Percentiles rank a stretch among this genome's conserved stretches.
Conservation (phyloP, 2,888 invertebrate species). For the Allygus modestus region DNA sequence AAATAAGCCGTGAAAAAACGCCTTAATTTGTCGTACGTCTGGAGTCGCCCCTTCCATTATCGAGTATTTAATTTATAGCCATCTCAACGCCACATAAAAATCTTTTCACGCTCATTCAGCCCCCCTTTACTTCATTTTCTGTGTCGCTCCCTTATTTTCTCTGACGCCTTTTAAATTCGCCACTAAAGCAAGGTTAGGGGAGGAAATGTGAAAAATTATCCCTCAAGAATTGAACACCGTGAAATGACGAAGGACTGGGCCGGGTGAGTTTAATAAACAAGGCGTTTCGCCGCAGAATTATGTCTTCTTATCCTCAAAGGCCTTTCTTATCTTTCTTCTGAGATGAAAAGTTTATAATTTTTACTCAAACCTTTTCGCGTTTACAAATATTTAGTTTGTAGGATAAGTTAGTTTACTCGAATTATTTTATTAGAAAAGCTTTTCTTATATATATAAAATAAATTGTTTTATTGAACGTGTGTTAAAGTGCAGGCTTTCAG, state of each 20-base stretch:
- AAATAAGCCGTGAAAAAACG: conserved; percentile 24
- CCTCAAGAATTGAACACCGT: conserved; percentile 26
- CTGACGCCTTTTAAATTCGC: background rate
- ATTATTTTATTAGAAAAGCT: too few species aligned
- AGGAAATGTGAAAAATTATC: conserved; percentile 58
- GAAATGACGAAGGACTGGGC: conserved; percentile 46
- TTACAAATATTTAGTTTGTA: too few species aligned
- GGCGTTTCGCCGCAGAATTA: conserved; percentile 59
- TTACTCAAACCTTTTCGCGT: too few species aligned
- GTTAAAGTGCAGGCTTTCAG: too few species aligned
- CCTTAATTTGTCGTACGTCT: conserved; percentile 40
- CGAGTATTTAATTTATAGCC: conserved; percentile 57
- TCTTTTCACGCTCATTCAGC: conserved; percentile 53
- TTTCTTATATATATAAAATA: too few species aligned
- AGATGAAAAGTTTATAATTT: background rate
- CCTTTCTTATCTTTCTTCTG: conserved; percentile 29
- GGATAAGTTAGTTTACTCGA: too few species aligned
- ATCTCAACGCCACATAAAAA: conserved; percentile 61
- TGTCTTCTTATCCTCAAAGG: conserved; percentile 50
- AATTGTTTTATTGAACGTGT: too few species aligned
- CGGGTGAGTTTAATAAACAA: conserved; percentile 50
- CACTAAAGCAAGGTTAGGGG: conserved; percentile 50
- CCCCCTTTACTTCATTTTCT: conserved; percentile 58
- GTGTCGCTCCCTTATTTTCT: conserved; percentile 46
- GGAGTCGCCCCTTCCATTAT: conserved; percentile 49